Evolutionary conservation across 1,140 invertebrate species (phyloP).

Genomic region (Laupala kohalensis): DNA sequence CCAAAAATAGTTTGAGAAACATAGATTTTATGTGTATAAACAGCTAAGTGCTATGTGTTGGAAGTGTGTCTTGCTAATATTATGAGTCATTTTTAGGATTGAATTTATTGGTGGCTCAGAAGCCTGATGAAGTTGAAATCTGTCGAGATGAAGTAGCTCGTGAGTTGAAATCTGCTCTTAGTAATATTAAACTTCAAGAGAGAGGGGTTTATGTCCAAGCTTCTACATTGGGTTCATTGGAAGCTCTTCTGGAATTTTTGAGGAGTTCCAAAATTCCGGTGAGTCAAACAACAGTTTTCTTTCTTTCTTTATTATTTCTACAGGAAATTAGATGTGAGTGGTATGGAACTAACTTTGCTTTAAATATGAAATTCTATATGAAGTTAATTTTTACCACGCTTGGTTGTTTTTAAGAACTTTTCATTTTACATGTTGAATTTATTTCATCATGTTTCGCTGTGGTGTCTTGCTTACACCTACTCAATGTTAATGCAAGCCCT

Average conservation of each 20-base stretch:
- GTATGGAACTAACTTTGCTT: too few relatives aligned
- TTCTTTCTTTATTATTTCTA: too few relatives aligned
- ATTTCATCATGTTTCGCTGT: too few relatives aligned
- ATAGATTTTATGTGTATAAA: neutral
- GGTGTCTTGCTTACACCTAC: too few relatives aligned
- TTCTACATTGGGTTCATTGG: slow-evolving; percentile 93
- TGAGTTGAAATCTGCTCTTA: slow-evolving; percentile 77
- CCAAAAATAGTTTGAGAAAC: too few relatives aligned
- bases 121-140: slow-evolving; percentile 87
- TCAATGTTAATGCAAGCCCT: too few relatives aligned
- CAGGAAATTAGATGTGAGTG: too few relatives aligned
- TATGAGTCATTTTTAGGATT: slow-evolving; percentile 36
- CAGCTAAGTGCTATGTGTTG: neutral
- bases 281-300: too few relatives aligned
- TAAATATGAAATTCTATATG: too few relatives aligned
- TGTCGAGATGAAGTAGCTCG: slow-evolving; percentile 67
- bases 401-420: too few relatives aligned
- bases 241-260: slow-evolving; percentile 93
- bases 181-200: slow-evolving; percentile 80
- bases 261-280: slow-evolving; percentile 91
- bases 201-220: slow-evolving; percentile 97
- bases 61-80: neutral
- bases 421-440: too few relatives aligned
- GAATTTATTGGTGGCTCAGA: slow-evolving; percentile 77
- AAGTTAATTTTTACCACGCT: too few relatives aligned